Base-by-base conservation (phyloP, 2,113 vertebrate genomes). In the Melanotaenia duboulayi region DNA sequence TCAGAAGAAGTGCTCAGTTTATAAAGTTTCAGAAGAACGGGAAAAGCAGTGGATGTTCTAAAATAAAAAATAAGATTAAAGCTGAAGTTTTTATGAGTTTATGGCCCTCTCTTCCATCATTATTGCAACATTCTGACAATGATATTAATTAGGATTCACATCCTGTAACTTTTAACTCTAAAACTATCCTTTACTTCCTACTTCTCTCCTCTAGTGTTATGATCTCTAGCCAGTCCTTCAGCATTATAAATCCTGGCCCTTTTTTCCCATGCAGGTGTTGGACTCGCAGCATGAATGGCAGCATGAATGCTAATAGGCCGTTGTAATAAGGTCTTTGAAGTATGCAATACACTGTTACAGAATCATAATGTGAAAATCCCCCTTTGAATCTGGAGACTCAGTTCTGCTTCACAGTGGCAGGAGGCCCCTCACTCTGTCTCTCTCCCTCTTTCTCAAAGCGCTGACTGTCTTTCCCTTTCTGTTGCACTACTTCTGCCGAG, bases 251-350 rank as follows among this genome's bases (percentile, higher is more conserved):
- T 91, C 90, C 75, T 82, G 42, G 85, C 87, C 66, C 92, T 93
- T 91, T 87, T 93, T 94, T 91, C 77, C 92, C 89, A 91, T 91
- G 87, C 82, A 95, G 93, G 92, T 94, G 92, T 85, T 84, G 91
- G 85, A 86, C 91, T 84, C 71, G 68, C 60, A 76, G 83, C 80
- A 79, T 92, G 93, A 95, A 94, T 90, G 92, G 90, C 88, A 93
- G 87, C 90, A 87, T 94, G 93, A 95, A 92, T 96, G 92, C 92
- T 94, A 95, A 95, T 92, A 87, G 50, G 72, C 65, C 79, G 80
- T 93, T 94, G 87, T 92, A 93, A 94, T 93, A 91, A 70, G 68
- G 84, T 68, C 87, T 96, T 95, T 96, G 87, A 94, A 86, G 89
- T 93, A 86, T 92, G 92, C 90, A 94, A 93, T 90, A 93, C 92